phyloP scores from a whole-genome alignment of 2,797 vertebrate species.

The Morus bassanus region DNA sequence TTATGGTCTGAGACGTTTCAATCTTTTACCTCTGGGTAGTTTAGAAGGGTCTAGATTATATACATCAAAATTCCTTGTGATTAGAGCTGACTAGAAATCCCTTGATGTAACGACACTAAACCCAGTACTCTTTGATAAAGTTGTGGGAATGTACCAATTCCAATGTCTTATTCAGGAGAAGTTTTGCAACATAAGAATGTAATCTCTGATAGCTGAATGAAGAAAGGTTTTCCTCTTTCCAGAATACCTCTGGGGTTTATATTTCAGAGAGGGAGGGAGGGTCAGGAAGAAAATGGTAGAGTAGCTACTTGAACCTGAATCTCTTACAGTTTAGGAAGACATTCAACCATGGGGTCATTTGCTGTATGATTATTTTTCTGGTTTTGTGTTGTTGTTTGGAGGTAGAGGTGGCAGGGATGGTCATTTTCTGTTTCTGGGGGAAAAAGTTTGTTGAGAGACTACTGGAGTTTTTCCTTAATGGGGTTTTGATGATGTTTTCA shows the following conservation, averaged over 20 bases:
- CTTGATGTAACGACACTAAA: background rate
- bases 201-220: background rate
- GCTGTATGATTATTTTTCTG: background rate
- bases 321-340: background rate
- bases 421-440: background rate
- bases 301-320: background rate
- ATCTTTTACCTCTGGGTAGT: background rate
- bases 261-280: background rate
- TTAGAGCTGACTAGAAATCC: background rate
- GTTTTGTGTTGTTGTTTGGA: background rate
- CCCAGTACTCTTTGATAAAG: background rate
- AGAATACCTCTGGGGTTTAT: background rate
- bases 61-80: background rate
- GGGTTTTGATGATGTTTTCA: constrained; percentile 8
- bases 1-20: background rate
- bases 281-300: background rate
- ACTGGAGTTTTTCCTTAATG: background rate
- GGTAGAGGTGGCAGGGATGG: background rate
- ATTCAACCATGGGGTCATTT: background rate
- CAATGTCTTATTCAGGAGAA: background rate
- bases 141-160: background rate
- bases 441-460: background rate
- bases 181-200: background rate
- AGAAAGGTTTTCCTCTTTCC: background rate
- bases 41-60: background rate